Evolutionary conservation across 2,797 vertebrate genomes (phyloP).

Genomic region (Coendou prehensilis): DNA sequence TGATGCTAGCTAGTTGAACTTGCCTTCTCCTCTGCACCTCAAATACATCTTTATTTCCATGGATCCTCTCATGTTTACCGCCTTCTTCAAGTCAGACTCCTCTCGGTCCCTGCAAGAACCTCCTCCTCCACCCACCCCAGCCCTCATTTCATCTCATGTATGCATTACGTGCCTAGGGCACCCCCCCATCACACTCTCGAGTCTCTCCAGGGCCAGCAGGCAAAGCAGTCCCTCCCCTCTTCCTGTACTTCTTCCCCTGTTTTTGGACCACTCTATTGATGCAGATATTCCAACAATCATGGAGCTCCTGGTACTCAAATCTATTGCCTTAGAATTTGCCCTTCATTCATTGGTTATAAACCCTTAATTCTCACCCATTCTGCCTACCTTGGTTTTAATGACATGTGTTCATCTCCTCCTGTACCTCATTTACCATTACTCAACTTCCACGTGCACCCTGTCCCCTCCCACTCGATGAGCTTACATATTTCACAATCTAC

Average conservation of each 20-base stretch:
- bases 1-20: accelerated
- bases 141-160: background rate
- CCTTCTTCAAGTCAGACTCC: too few species aligned
- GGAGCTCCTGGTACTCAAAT: background rate
- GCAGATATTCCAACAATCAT: background rate
- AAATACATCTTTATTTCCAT: background rate
- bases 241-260: background rate
- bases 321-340: accelerated
- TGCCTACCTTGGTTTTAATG: background rate
- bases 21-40: background rate
- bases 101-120: accelerated
- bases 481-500: background rate
- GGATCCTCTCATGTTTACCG: accelerated
- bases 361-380: background rate
- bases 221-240: background rate
- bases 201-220: background rate
- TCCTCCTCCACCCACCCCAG: too few species aligned
- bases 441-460: accelerated
- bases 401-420: accelerated
- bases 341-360: accelerated
- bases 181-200: accelerated
- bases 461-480: background rate
- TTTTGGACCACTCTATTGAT: background rate
- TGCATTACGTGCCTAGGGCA: too few species aligned
- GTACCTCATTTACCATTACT: background rate